These are phyloP conservation scores for Cryptotis parvus DNA, from an alignment of 2,113 vertebrate species.

Conservation along the genomic window DNA sequence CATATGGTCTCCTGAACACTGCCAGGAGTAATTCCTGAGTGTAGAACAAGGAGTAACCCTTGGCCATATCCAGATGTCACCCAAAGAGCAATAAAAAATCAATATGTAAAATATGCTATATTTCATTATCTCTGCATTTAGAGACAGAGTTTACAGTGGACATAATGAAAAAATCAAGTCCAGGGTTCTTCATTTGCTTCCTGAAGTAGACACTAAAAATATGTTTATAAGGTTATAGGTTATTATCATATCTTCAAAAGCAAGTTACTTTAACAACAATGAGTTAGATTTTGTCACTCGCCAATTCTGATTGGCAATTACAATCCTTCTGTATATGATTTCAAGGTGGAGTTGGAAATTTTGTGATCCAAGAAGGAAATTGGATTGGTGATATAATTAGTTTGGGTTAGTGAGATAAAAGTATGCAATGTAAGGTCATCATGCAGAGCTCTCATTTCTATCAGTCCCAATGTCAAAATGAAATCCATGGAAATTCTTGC, in stretches of 20 bases:
- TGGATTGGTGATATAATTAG: neutral
- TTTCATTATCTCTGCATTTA: neutral
- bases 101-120: conserved; percentile 12
- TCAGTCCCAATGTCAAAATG: neutral
- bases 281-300: neutral
- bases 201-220: neutral
- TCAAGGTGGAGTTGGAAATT: neutral
- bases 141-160: neutral
- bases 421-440: neutral
- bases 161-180: neutral
- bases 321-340: neutral
- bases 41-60: too few relatives aligned
- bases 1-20: too few relatives aligned
- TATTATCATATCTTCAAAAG: conserved; percentile 35
- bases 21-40: too few relatives aligned
- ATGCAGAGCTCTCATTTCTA: neutral
- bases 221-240: neutral
- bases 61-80: too few relatives aligned
- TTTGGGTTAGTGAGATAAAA: neutral
- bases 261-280: neutral
- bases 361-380: neutral
- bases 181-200: neutral
- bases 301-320: neutral
- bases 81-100: too few relatives aligned
- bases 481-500: neutral